These are phyloP conservation scores for Agriopis marginaria DNA, from an alignment of 2,888 invertebrate genomes.

Conservation along the genomic window DNA sequence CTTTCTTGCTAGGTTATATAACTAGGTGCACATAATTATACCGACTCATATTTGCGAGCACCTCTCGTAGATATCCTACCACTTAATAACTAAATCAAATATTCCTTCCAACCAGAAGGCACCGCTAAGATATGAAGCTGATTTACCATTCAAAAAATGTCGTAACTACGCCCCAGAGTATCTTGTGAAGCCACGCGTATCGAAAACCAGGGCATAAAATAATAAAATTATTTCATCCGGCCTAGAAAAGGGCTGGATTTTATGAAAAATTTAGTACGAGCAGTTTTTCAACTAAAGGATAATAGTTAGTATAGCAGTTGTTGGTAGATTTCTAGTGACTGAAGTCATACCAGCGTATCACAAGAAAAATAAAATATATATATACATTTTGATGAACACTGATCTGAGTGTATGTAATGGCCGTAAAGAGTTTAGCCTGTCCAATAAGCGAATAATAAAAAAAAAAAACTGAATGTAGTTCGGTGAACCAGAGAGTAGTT, in stretches of 20 bases:
- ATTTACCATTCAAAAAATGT: slow-evolving; percentile 36
- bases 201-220: slow-evolving; percentile 30
- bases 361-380: too few species aligned
- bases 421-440: too few species aligned
- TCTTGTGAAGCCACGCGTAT: slow-evolving; percentile 29
- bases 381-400: too few species aligned
- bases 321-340: too few species aligned
- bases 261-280: not conserved
- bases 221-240: slow-evolving; percentile 34
- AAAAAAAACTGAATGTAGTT: too few species aligned
- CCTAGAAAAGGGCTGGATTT: slow-evolving; percentile 13
- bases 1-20: too few species aligned
- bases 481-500: too few species aligned
- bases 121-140: slow-evolving; percentile 18
- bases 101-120: slow-evolving; percentile 15
- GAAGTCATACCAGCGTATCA: too few species aligned
- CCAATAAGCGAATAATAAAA: too few species aligned
- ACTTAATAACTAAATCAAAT: slow-evolving; percentile 25
- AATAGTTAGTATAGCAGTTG: too few species aligned
- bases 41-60: not conserved
- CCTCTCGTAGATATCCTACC: not conserved
- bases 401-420: too few species aligned
- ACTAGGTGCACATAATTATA: too few species aligned
- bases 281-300: not conserved
- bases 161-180: slow-evolving; percentile 30